Evolutionary conservation across 1,140 invertebrate genomes (phyloP).

Genomic region (Medauroidea extradentata): DNA sequence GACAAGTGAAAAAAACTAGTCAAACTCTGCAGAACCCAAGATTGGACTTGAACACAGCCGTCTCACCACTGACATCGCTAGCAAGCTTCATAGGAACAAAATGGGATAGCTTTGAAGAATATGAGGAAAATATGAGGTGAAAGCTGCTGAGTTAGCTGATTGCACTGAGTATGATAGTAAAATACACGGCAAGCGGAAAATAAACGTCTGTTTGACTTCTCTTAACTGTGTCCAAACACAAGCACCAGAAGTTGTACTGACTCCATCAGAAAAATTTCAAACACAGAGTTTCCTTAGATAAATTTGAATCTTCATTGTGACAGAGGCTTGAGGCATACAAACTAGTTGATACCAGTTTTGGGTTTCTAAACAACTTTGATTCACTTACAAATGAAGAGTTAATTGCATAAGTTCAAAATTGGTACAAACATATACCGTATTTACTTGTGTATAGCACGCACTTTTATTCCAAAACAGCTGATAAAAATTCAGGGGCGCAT

Average conservation of each 20-base stretch:
- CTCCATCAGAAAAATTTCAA: slow-evolving; percentile 8
- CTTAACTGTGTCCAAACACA: no score
- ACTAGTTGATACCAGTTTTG: slow-evolving; percentile 11
- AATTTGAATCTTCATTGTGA: slow-evolving; percentile 10
- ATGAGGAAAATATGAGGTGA: neutral
- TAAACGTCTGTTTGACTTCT: slow-evolving; percentile 4
- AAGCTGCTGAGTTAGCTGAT: neutral
- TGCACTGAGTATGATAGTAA: neutral
- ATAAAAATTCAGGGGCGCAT: no score
- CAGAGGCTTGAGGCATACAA: slow-evolving; percentile 8
- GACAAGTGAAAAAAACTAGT: slow-evolving; percentile 16
- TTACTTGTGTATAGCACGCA: no score
- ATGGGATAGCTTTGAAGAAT: no score
- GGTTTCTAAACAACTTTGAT: slow-evolving; percentile 10
- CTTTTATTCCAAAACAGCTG: no score
- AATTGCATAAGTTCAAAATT: neutral
- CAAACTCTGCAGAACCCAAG: slow-evolving; percentile 20
- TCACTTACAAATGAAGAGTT: slow-evolving; percentile 5
- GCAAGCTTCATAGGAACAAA: neutral
- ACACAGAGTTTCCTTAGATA: slow-evolving; percentile 16
- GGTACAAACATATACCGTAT: slow-evolving; percentile 2
- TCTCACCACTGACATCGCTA: slow-evolving; percentile 19
- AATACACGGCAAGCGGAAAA: slow-evolving; percentile 1
- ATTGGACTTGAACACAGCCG: slow-evolving; percentile 20
- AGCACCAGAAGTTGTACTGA: neutral